phyloP scores from a whole-genome alignment of 2,797 vertebrate species.

The Acipenser oxyrinchus region DNA sequence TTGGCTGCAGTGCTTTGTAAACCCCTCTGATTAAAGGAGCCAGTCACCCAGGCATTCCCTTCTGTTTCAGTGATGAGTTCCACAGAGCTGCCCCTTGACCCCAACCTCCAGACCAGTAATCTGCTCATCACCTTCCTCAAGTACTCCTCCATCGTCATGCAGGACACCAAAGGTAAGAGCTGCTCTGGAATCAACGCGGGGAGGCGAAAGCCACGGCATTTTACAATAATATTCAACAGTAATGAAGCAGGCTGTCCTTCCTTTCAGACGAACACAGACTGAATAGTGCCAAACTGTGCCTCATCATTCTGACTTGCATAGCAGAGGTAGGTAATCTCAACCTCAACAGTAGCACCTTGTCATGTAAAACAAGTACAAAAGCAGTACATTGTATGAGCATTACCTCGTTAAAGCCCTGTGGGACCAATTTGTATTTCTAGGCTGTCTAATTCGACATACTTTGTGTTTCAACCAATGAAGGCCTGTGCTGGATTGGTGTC shows the following conservation, averaged over 20 bases:
- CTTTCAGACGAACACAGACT: slow-evolving; percentile 89
- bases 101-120: slow-evolving; percentile 94
- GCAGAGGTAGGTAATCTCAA: slow-evolving; percentile 73
- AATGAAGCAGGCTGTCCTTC: not conserved
- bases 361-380: too few relatives aligned
- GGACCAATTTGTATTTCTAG: too few relatives aligned
- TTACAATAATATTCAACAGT: too few relatives aligned
- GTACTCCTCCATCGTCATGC: slow-evolving; percentile 97
- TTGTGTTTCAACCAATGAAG: not conserved
- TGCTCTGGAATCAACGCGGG: too few relatives aligned
- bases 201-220: too few relatives aligned
- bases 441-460: not conserved
- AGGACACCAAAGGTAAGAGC: slow-evolving; percentile 91
- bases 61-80: slow-evolving; percentile 82
- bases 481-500: not conserved
- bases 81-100: slow-evolving; percentile 87
- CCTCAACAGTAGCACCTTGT: too few relatives aligned
- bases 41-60: slow-evolving; percentile 8
- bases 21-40: too few relatives aligned
- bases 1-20: not conserved
- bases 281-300: slow-evolving; percentile 92
- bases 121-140: slow-evolving; percentile 97
- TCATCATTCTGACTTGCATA: slow-evolving; percentile 97
- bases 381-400: too few relatives aligned
- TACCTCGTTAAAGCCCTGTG: too few relatives aligned